Evolutionary conservation across 2,888 invertebrate species (phyloP).

Genomic region (Oxyteleia sp.): DNA sequence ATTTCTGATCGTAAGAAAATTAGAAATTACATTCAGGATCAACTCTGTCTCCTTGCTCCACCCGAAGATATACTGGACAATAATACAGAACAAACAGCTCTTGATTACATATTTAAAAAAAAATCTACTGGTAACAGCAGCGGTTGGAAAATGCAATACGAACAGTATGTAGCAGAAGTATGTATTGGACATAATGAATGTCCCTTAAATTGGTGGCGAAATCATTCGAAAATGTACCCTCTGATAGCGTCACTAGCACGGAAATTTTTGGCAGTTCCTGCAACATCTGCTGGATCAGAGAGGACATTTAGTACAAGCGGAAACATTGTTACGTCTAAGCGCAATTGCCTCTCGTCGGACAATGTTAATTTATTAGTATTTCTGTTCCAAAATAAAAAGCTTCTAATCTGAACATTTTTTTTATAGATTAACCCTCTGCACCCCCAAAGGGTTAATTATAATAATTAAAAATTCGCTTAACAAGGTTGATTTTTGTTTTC

Average conservation of each 20-base stretch:
- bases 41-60: slow-evolving; percentile 1
- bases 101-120: slow-evolving; percentile 35
- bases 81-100: slow-evolving; percentile 19
- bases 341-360: slow-evolving; percentile 3
- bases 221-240: background rate
- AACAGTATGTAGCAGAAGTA: slow-evolving; percentile 28
- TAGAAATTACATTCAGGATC: slow-evolving; percentile 5
- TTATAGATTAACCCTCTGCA: too few relatives aligned
- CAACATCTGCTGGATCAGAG: slow-evolving; percentile 16
- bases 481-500: too few relatives aligned
- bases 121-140: background rate
- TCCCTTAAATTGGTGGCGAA: slow-evolving; percentile 17
- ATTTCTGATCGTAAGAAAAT: background rate
- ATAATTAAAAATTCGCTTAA: too few relatives aligned
- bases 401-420: too few relatives aligned
- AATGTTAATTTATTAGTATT: slow-evolving; percentile 33
- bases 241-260: background rate
- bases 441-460: too few relatives aligned
- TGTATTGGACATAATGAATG: slow-evolving; percentile 18
- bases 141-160: slow-evolving; percentile 15
- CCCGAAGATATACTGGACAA: too few relatives aligned
- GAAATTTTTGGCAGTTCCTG: slow-evolving; percentile 2
- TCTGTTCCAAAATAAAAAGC: slow-evolving; percentile 20
- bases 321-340: slow-evolving; percentile 28
- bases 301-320: slow-evolving; percentile 9